These are phyloP conservation scores for Acanthis flammea DNA, from an alignment of 2,797 vertebrate genomes.

Conservation along the genomic window DNA sequence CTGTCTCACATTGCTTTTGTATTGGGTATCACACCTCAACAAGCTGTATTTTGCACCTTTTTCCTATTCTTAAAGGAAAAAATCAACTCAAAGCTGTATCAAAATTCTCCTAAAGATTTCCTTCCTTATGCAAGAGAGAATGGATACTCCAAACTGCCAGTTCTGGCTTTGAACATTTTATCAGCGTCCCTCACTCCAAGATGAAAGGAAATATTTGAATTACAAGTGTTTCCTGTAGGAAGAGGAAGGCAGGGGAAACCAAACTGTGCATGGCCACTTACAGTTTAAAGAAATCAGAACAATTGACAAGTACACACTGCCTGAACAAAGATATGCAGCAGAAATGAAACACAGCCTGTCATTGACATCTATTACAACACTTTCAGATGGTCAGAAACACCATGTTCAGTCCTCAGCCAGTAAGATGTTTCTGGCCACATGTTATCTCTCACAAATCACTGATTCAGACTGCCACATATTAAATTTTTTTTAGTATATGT, in stretches of 20 bases:
- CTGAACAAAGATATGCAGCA: neutral
- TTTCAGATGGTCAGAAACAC: slow-evolving; percentile 27
- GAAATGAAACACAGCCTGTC: neutral
- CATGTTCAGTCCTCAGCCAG: neutral
- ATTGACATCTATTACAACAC: neutral
- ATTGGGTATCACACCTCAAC: slow-evolving; percentile 13
- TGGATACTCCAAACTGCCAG: neutral
- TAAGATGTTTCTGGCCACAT: slow-evolving; percentile 27
- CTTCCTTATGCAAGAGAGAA: neutral
- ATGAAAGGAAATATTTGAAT: neutral
- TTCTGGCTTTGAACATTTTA: neutral
- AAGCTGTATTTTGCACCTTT: slow-evolving; percentile 10
- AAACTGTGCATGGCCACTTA: neutral
- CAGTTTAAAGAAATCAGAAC: neutral
- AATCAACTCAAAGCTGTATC: neutral
- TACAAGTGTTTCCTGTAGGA: neutral
- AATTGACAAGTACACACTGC: neutral
- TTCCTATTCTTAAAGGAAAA: neutral
- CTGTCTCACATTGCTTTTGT: neutral
- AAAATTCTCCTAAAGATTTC: neutral
- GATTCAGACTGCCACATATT: neutral
- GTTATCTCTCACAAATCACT: slow-evolving; percentile 15
- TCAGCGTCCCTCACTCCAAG: neutral
- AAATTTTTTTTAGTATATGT: neutral
- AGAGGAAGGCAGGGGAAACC: neutral